phyloP scores from a whole-genome alignment of 1,140 invertebrate genomes.

The Bactericera cockerelli region DNA sequence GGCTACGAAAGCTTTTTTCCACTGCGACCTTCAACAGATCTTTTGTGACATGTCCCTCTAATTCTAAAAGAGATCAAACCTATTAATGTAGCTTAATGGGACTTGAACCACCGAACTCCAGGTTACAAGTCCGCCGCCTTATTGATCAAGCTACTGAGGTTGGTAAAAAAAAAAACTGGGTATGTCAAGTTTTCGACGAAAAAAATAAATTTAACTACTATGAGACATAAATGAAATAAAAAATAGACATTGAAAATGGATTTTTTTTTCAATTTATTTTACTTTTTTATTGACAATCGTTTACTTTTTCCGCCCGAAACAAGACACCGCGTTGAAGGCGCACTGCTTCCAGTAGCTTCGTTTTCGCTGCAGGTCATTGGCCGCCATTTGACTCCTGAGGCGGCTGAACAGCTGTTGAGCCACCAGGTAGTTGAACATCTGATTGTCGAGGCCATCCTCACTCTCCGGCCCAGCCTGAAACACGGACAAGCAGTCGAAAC shows the following conservation, averaged over 20 bases:
- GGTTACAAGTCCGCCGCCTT: too few species aligned
- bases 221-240: not conserved
- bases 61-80: too few species aligned
- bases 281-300: not conserved
- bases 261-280: not conserved
- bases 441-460: conserved; percentile 36
- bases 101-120: too few species aligned
- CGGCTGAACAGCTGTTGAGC: conserved; percentile 38
- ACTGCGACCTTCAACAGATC: too few species aligned
- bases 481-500: too few species aligned
- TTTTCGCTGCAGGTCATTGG: conserved; percentile 38
- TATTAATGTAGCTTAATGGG: too few species aligned
- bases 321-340: conserved; percentile 46
- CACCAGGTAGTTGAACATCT: conserved; percentile 39
- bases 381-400: conserved; percentile 33
- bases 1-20: too few species aligned
- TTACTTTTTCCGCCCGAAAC: conserved; percentile 32
- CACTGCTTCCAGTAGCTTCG: conserved; percentile 47
- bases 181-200: too few species aligned
- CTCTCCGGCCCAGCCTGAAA: conserved; percentile 25
- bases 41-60: too few species aligned
- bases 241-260: not conserved
- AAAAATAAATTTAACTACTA: too few species aligned
- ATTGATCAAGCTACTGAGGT: too few species aligned
- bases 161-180: too few species aligned